Evolutionary conservation across 2,113 vertebrate species (phyloP), one percentile per base, ranked within the genome.

Genomic region (Cisticola juncidis): DNA sequence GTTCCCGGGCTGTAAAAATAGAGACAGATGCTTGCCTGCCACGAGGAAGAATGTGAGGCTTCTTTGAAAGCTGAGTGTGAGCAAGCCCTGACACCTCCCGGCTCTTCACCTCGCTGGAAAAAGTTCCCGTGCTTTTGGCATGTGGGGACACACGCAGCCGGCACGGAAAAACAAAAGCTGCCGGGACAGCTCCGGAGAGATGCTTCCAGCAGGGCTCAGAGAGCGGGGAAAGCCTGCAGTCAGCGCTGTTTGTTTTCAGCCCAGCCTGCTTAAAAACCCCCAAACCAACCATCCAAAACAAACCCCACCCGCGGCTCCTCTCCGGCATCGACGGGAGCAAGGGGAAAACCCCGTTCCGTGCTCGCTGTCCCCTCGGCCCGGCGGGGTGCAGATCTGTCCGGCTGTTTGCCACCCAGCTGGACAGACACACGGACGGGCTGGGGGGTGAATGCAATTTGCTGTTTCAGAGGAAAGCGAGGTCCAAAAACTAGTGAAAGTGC

Each of bases 71-170:
- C 96, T 54, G 92, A 92, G 60, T 3, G 48, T 51, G 50, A 80
- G 83, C 93, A 94, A 96, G 96, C 85, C 71, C 95, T 93, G 96
- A 97, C 93, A 56, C 93, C 89, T 96, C 96, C 95, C 24, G 48
- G 94, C 92, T 95, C 94, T 94, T 91, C 86, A 89, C 91, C 94
- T 97, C 90, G 15, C 7, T 72, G 33, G 92, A 93, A 88, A 97
- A 97, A 97, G 91, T 95, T 92, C 96, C 16, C 38, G 88, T 1
- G 61, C 95, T 92, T 88, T 38, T 28, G 44, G 60, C 3, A 5
- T 2, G 82, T 7, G 36, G 36, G 18, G 93, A 86, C 62, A 71
- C 36, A 70, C n/a, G 40, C 17, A 18, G 70, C 73, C 53, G 0
- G n/a, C 81, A 19, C 1, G 1, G 84, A 19, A 40, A 69, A 92